A percentile compares a stretch with the other conserved stretches of the same genome.
Conservation (phyloP, 1,140 invertebrate species). For the Nasonia longicornis region DNA sequence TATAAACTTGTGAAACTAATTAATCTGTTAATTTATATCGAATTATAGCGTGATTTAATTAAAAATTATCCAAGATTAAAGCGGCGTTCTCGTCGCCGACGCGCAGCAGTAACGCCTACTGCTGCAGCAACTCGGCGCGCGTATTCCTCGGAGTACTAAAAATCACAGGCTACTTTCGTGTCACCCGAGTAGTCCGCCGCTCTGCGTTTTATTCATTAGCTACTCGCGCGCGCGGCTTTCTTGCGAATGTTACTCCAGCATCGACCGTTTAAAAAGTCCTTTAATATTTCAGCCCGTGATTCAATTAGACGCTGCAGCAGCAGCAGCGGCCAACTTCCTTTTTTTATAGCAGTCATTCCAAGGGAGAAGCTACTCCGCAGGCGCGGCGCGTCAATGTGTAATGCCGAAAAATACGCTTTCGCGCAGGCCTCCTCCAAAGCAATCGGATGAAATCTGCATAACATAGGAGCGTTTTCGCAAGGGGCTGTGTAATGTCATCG, state of each 20-base stretch:
- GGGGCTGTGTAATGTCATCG: not conserved
- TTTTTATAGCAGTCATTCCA: no score
- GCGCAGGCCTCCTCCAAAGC: no score
- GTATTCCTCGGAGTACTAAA: slow-evolving; percentile 15
- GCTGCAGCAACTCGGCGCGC: not conserved
- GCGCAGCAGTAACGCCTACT: not conserved
- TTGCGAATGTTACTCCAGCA: no score
- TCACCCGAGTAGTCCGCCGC: not conserved
- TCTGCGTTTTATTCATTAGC: not conserved
- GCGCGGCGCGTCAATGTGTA: no score
- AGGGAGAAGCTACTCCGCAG: no score
- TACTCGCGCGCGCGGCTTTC: not conserved
- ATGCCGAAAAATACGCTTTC: not conserved
- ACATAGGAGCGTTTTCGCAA: not conserved
- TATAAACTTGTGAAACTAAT: slow-evolving; percentile 42
- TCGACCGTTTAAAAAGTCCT: not conserved
- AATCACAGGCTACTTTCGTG: slow-evolving; percentile 15
- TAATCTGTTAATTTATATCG: slow-evolving; percentile 47
- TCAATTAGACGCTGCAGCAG: not conserved
- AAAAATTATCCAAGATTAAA: slow-evolving; percentile 46
- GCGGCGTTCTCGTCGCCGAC: not conserved
- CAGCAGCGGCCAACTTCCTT: no score
- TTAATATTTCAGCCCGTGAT: not conserved
- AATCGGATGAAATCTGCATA: not conserved
- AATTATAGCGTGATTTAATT: slow-evolving; percentile 45